A percentile compares a stretch with the other conserved stretches of the same genome.
These are phyloP conservation scores for Euzophera pinguis DNA, from an alignment of 2,888 invertebrate genomes.

Conservation along the genomic window DNA sequence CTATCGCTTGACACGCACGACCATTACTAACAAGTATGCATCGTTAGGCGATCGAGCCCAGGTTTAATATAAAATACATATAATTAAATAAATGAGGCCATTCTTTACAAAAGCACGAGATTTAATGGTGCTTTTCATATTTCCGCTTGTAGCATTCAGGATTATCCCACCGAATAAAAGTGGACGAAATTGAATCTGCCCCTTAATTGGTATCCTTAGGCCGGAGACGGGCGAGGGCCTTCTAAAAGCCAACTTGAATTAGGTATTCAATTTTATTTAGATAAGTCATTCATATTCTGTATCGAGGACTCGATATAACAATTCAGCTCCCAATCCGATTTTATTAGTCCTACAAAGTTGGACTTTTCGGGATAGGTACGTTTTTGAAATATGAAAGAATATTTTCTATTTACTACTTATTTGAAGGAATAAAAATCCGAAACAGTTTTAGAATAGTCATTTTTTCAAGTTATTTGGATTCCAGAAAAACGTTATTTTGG, in stretches of 20 bases:
- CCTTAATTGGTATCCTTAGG: constrained; percentile 31
- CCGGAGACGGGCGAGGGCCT: constrained; percentile 12
- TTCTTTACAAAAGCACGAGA: constrained; percentile 20
- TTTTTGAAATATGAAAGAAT: too few species aligned
- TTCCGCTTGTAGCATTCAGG: constrained; percentile 40
- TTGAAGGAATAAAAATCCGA: too few species aligned
- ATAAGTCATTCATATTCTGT: constrained; percentile 17
- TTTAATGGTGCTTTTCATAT: constrained; percentile 33
- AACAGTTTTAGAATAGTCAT: too few species aligned
- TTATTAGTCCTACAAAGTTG: not conserved
- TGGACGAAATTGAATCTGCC: constrained; percentile 44
- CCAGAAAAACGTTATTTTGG: too few species aligned
- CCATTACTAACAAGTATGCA: too few species aligned
- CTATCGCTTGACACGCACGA: too few species aligned
- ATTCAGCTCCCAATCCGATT: not conserved
- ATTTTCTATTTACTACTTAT: too few species aligned
- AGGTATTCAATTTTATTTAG: constrained; percentile 13
- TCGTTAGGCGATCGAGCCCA: too few species aligned
- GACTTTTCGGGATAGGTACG: not conserved
- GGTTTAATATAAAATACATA: too few species aligned
- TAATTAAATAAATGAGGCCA: too few species aligned
- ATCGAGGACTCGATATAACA: not conserved
- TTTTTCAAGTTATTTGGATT: too few species aligned
- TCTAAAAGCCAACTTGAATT: constrained; percentile 18
- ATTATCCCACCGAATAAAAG: constrained; percentile 47